These are phyloP conservation scores for Mythimna lalbum DNA, from an alignment of 2,888 invertebrate genomes.

Conservation along the genomic window DNA sequence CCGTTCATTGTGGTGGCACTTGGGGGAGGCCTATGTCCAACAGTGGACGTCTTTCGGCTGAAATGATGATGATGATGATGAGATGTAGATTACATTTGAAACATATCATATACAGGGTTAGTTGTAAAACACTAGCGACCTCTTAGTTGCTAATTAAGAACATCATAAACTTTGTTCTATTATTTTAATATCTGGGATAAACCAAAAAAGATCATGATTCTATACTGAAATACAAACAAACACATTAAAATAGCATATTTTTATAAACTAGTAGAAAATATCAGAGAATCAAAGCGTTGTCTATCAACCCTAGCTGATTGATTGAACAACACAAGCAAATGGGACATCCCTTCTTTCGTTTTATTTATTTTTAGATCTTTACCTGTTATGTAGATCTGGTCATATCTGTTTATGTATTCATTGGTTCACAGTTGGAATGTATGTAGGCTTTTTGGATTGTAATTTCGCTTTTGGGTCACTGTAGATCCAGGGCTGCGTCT, in stretches of 20 bases:
- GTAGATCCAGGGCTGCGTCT: background rate
- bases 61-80: too few species aligned
- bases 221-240: background rate
- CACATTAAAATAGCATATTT: background rate
- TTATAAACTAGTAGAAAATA: background rate
- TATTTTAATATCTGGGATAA: too few species aligned
- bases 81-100: background rate
- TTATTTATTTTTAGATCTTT: constrained; percentile 57
- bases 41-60: too few species aligned
- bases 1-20: too few species aligned
- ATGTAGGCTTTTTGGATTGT: constrained; percentile 19
- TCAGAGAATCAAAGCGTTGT: background rate
- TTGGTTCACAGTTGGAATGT: constrained; percentile 17
- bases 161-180: too few species aligned
- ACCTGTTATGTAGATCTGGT: constrained; percentile 39
- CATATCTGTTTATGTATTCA: constrained; percentile 25
- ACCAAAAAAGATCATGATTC: too few species aligned
- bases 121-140: too few species aligned
- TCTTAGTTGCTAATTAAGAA: too few species aligned
- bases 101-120: background rate
- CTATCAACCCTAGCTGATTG: constrained; percentile 45
- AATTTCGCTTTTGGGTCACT: constrained; percentile 40
- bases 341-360: constrained; percentile 43
- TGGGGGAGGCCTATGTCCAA: too few species aligned
- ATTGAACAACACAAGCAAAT: constrained; percentile 55